Evolutionary conservation across 2,888 invertebrate genomes (phyloP).

Genomic region (Biston stratarius): DNA sequence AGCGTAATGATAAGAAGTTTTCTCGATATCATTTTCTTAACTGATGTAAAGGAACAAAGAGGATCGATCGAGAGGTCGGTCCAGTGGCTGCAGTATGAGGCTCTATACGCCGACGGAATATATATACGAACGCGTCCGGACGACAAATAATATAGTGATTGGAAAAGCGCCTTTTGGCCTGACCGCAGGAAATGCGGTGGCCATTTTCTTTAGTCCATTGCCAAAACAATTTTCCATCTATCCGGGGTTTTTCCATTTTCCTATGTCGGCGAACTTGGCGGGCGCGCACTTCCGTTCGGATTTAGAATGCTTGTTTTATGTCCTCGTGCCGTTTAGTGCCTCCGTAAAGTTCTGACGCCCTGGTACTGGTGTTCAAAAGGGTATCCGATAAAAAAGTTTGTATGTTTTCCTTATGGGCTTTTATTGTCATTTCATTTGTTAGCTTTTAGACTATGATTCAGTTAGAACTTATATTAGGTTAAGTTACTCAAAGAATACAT

Average conservation of each 20-base stretch:
- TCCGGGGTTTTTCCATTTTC: conserved; percentile 77
- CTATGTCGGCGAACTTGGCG: conserved; percentile 75
- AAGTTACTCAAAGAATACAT: no score
- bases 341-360: conserved; percentile 43
- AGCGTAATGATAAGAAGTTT: no score
- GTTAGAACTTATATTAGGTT: neutral
- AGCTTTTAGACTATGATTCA: neutral
- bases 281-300: conserved; percentile 62
- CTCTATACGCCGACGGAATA: conserved; percentile 64
- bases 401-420: conserved; percentile 12
- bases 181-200: conserved; percentile 66
- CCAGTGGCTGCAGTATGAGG: conserved; percentile 25
- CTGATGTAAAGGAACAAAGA: conserved; percentile 31
- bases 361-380: conserved; percentile 30
- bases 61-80: conserved; percentile 27
- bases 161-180: conserved; percentile 67
- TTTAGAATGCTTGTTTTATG: conserved; percentile 69
- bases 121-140: conserved; percentile 59
- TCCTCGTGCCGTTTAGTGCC: conserved; percentile 53
- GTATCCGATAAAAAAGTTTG: conserved; percentile 34
- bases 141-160: conserved; percentile 67
- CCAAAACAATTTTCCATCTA: conserved; percentile 82
- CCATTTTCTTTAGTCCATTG: conserved; percentile 84
- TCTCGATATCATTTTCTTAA: neutral
- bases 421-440: conserved; percentile 11